Evolutionary conservation across 2,113 vertebrate genomes (phyloP).

Genomic region (Rynchops niger): DNA sequence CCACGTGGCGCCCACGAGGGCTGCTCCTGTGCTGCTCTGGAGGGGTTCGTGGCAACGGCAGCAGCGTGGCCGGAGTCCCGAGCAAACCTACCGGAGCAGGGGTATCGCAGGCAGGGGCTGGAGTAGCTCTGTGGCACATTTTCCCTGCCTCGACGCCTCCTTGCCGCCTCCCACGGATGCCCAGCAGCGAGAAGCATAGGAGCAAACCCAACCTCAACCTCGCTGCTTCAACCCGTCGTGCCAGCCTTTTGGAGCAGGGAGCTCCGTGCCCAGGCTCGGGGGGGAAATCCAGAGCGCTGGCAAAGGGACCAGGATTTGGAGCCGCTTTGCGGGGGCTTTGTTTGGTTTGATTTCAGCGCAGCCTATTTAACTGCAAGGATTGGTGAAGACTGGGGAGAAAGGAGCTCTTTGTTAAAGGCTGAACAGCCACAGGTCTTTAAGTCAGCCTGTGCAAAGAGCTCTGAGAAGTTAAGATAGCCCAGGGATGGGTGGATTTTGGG

Average conservation of each 20-base stretch:
- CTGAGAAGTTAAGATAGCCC: constrained; percentile 45
- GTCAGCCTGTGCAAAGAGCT: not conserved
- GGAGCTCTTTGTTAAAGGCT: constrained; percentile 54
- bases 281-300: not conserved
- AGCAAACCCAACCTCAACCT: not conserved
- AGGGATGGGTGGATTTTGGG: not conserved
- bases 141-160: not conserved
- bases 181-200: not conserved
- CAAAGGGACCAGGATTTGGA: not conserved
- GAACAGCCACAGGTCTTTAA: constrained; percentile 34
- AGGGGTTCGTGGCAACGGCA: not conserved
- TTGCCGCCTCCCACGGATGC: not conserved
- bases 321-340: constrained; percentile 31
- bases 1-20: not conserved
- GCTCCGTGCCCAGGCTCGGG: not conserved
- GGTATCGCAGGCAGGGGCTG: not conserved
- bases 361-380: constrained; percentile 34
- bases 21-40: not conserved
- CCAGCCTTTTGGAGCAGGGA: not conserved
- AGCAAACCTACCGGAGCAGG: not conserved
- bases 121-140: not conserved
- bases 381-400: constrained; percentile 31
- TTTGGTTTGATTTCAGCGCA: constrained; percentile 49
- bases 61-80: accelerated
- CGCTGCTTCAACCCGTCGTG: not conserved